phyloP scores from a whole-genome alignment of 2,113 vertebrate species.

The Myodes glareolus region DNA sequence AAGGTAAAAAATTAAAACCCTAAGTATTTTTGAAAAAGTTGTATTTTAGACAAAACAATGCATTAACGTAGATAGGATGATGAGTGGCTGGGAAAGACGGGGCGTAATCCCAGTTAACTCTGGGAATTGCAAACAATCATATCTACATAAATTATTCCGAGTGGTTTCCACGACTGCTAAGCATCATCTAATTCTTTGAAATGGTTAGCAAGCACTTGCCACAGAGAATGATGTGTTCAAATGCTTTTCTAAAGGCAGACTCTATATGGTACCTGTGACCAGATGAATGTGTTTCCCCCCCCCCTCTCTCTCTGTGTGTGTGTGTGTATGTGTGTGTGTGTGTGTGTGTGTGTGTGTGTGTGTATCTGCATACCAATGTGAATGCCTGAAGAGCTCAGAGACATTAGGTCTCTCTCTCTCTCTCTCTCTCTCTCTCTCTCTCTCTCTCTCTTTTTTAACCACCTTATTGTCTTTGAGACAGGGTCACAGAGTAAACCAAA shows the following conservation, averaged over 20 bases:
- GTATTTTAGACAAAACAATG: not conserved
- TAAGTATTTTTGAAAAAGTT: not conserved
- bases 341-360: not conserved
- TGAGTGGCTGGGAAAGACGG: not conserved
- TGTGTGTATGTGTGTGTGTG: not conserved
- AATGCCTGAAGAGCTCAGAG: not conserved
- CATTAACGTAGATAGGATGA: not conserved
- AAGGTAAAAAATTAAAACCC: slow-evolving; percentile 33
- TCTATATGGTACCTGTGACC: slow-evolving; percentile 26
- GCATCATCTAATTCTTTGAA: not conserved
- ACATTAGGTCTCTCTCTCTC: not conserved
- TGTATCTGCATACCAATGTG: too few species aligned
- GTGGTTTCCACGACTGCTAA: not conserved
- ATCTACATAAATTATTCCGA: not conserved
- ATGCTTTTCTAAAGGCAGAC: not conserved
- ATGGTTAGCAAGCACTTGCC: not conserved
- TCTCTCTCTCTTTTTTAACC: too few species aligned
- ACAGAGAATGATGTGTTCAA: slow-evolving; percentile 33
- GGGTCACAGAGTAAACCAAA: not conserved
- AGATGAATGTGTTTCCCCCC: not conserved
- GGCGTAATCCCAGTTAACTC: not conserved
- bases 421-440: not conserved
- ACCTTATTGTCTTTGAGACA: not conserved
- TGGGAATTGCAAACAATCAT: not conserved
- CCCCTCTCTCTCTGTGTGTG: not conserved